Evolutionary conservation across 2,797 vertebrate species (phyloP).

Genomic region (Steatocranus sp.): DNA sequence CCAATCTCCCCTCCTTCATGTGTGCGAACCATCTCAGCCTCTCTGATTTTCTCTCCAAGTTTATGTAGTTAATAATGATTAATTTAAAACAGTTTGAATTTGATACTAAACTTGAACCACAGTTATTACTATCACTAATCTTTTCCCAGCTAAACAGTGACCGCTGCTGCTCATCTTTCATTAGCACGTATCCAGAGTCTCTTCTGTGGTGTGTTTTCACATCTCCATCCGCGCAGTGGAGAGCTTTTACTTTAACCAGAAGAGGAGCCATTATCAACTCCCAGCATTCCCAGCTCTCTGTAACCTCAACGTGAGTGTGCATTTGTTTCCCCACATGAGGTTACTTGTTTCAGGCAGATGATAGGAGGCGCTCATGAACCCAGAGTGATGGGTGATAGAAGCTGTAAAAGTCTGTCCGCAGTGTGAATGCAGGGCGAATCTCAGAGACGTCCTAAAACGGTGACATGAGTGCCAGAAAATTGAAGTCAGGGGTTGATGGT

Average conservation of each 20-base stretch:
- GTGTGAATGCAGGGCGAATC: neutral
- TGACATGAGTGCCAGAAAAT: neutral
- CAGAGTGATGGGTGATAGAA: constrained; percentile 1
- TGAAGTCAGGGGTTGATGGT: neutral
- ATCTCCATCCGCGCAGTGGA: neutral
- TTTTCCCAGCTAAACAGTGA: neutral
- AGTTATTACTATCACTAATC: neutral
- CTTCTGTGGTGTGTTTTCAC: neutral
- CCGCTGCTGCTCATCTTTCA: neutral
- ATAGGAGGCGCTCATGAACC: neutral
- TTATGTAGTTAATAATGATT: neutral
- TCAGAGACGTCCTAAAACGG: neutral
- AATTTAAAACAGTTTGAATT: neutral
- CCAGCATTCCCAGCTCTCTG: neutral
- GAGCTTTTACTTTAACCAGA: neutral
- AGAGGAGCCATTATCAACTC: neutral
- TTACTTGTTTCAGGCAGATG: neutral
- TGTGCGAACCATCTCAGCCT: neutral
- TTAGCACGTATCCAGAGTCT: neutral
- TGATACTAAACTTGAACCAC: neutral
- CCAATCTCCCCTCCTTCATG: neutral
- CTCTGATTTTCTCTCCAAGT: neutral
- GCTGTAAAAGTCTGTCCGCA: neutral
- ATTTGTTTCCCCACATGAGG: neutral
- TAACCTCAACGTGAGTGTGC: neutral